Evolutionary conservation across 1,140 invertebrate species (phyloP).

Genomic region (Mycetomoellerius zeteki): DNA sequence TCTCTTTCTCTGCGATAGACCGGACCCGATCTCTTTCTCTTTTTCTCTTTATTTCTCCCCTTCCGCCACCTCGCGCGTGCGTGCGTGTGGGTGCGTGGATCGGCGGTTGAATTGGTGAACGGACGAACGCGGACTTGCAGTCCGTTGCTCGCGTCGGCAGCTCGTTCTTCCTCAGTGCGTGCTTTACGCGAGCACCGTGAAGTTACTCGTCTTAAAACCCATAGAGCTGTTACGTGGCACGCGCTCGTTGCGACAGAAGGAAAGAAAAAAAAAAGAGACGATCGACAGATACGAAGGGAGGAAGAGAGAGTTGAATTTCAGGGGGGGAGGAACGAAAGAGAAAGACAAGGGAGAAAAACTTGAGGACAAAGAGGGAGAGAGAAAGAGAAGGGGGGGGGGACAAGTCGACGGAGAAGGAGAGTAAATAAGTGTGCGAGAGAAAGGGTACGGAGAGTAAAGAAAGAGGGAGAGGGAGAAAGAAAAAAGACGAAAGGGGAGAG

Average conservation of each 20-base stretch:
- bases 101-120: constrained; percentile 70
- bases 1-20: constrained; percentile 23
- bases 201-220: constrained; percentile 51
- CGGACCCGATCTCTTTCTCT: neutral
- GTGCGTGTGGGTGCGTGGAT: constrained; percentile 54
- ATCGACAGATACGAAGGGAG: neutral
- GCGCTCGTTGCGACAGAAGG: constrained; percentile 35
- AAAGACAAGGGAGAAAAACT: neutral
- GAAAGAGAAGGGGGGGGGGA: neutral
- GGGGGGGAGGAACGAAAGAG: neutral
- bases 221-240: constrained; percentile 65
- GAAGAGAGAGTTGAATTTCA: neutral
- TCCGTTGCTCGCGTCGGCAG: constrained; percentile 62
- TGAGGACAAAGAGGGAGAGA: neutral
- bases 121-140: constrained; percentile 56
- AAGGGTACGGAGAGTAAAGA: neutral
- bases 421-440: constrained; percentile 31
- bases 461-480: neutral
- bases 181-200: constrained; percentile 69
- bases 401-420: neutral
- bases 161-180: constrained; percentile 75
- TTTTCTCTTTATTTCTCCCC: neutral
- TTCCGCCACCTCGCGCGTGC: constrained; percentile 9
- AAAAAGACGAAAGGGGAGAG: neutral
- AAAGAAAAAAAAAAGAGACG: neutral